These are phyloP conservation scores for Phymanthus crucifer DNA, from an alignment of 92 coral and sea anemone species.

Conservation along the genomic window DNA sequence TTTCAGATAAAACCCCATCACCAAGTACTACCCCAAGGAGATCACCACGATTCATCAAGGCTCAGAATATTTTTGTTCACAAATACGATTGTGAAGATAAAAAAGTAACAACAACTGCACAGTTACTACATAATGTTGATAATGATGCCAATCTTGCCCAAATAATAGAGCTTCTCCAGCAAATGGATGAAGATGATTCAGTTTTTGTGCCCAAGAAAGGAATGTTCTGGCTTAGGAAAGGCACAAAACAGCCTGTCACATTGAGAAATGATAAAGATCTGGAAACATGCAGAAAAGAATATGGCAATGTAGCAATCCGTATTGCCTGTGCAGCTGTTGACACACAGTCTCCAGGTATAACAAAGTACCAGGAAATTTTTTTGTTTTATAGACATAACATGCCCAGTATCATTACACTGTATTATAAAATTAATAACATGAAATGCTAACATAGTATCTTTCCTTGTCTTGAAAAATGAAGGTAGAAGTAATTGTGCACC, in stretches of 20 bases:
- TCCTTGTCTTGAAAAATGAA: neutral
- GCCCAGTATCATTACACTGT: too few species aligned
- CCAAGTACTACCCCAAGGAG: slow-evolving; percentile 11
- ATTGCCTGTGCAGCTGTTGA: slow-evolving; percentile 21
- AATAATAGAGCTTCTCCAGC: neutral
- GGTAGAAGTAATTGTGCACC: neutral
- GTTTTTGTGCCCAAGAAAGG: slow-evolving; percentile 11
- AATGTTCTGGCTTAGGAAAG: slow-evolving; percentile 27
- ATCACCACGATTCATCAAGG: slow-evolving; percentile 15
- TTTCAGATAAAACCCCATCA: neutral
- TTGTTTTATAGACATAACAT: neutral
- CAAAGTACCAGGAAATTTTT: neutral
- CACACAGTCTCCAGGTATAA: neutral
- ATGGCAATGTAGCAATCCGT: slow-evolving; percentile 29
- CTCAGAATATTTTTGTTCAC: slow-evolving; percentile 10
- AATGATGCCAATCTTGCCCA: neutral
- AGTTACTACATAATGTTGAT: slow-evolving; percentile 17
- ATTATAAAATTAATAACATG: neutral
- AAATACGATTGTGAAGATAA: neutral
- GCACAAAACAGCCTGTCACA: slow-evolving; percentile 17
- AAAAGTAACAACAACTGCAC: slow-evolving; percentile 1
- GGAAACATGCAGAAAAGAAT: slow-evolving; percentile 21
- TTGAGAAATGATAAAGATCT: slow-evolving; percentile 17
- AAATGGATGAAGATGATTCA: neutral
- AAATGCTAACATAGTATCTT: neutral